Base-by-base conservation (phyloP, 1,140 invertebrate species). In the Drosophila melanica region DNA sequence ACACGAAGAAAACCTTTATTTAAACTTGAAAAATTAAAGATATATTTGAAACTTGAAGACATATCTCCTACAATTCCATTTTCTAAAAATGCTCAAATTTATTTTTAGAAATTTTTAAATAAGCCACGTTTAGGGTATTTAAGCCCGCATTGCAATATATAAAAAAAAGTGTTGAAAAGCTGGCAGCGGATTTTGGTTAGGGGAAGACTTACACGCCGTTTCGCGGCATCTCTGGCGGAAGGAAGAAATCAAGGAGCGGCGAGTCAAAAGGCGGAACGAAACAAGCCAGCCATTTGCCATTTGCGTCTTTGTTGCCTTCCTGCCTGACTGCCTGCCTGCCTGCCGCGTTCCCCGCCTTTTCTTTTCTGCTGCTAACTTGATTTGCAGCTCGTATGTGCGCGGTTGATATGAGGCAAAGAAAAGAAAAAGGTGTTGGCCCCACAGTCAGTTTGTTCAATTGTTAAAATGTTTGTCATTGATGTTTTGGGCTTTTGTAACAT, bases 221-320 rank as follows among this genome's bases (percentile, higher is more conserved):
- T 73, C 73, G 78, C 58, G 79, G 48, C 63, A 66, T 35, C 48
- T 62, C 60, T 53, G 53, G 68, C 82, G 81, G 82, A 87, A 87
- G 82, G 82, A 87, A 89, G 84, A 87, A 87, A 87, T 87, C 82
- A 87, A 82, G 79, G 54, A 73, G 82, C 70, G 63, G 72, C 62
- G 60, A 66, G 66, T 59, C 54, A 76, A 75, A 75, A 72, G 42
- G 60, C 55, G 66, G 75, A 62, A 60, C 64, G 62, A 74, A 78
- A 59, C 79, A 77, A 57, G 67, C 81, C 81, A 81, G 67, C 81
- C 81, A 81, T 73, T 73, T 73, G 59, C 66, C 66, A 85, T 80
- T 85, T 75, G 80, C 74, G 27, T 37, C 10, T 51, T 63, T 65
- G 39, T 51, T 51, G 30, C 27, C 20, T 58, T 58, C 41, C 55